These are phyloP conservation scores for Pinna nobilis DNA, from an alignment of 1,140 invertebrate species.

Conservation along the genomic window DNA sequence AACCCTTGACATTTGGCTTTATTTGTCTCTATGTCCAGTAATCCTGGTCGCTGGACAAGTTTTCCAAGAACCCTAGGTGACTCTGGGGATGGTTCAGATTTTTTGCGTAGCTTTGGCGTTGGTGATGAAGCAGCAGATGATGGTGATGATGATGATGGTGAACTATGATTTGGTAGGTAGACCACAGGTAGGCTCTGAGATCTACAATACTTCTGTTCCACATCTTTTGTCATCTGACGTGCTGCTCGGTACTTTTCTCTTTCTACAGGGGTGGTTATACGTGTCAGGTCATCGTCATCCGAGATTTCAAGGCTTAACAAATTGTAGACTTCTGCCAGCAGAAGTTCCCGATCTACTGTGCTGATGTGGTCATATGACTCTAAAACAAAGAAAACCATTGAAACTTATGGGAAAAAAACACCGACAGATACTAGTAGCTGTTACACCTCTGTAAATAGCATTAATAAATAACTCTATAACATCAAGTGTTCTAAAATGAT, in stretches of 20 bases:
- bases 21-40: too few species aligned
- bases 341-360: constrained; percentile 26
- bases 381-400: constrained; percentile 1
- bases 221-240: constrained; percentile 31
- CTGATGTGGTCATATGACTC: constrained; percentile 45
- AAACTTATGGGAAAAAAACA: background rate
- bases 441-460: background rate
- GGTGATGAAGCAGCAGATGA: constrained; percentile 29
- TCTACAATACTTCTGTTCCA: background rate
- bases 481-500: background rate
- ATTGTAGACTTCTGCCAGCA: constrained; percentile 36
- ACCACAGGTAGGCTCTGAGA: constrained; percentile 14
- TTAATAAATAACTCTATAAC: background rate
- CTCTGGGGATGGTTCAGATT: background rate
- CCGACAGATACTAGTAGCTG: background rate
- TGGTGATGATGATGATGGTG: constrained; percentile 18
- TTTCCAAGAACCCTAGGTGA: background rate
- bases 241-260: constrained; percentile 27
- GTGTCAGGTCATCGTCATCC: constrained; percentile 19
- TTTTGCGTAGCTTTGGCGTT: constrained; percentile 26
- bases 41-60: too few species aligned
- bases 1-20: too few species aligned
- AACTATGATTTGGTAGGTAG: constrained; percentile 17
- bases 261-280: constrained; percentile 6
- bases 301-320: constrained; percentile 29